phyloP scores from a whole-genome alignment of 2,113 vertebrate species.

The Coptodon bakossiorum region DNA sequence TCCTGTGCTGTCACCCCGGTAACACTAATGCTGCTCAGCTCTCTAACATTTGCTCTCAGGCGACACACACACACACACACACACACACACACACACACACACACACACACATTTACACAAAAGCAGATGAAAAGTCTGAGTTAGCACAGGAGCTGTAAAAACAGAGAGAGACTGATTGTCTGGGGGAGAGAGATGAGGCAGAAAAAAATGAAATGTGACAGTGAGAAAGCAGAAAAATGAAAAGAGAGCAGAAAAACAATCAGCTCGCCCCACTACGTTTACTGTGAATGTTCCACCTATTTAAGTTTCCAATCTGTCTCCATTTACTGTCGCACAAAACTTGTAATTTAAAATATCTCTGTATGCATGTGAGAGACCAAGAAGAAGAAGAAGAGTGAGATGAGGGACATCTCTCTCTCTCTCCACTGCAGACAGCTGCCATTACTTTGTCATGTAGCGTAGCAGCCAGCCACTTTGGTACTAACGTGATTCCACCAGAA shows the following conservation, averaged over 20 bases:
- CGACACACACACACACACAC: neutral
- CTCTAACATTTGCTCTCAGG: too few relatives aligned
- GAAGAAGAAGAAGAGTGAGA: neutral
- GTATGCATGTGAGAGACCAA: neutral
- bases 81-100: neutral
- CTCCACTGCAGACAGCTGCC: neutral
- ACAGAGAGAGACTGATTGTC: neutral
- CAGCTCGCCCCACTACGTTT: neutral
- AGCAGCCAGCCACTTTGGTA: neutral
- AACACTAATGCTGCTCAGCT: too few relatives aligned
- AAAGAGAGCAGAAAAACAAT: slow-evolving; percentile 28
- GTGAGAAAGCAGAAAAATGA: slow-evolving; percentile 2
- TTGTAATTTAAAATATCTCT: neutral
- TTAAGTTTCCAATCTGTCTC: slow-evolving; percentile 44
- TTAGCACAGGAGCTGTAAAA: neutral
- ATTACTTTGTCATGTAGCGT: neutral
- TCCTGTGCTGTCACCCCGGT: too few relatives aligned
- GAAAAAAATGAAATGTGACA: slow-evolving; percentile 17
- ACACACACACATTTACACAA: neutral
- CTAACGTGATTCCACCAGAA: slow-evolving; percentile 7
- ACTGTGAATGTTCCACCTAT: slow-evolving; percentile 29
- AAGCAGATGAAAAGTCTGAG: neutral
- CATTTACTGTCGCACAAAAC: slow-evolving; percentile 9
- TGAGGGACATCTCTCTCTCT: neutral
- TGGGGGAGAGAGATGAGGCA: neutral